Conservation (phyloP, 2,888 invertebrate species). For the Drosophila dives region DNA sequence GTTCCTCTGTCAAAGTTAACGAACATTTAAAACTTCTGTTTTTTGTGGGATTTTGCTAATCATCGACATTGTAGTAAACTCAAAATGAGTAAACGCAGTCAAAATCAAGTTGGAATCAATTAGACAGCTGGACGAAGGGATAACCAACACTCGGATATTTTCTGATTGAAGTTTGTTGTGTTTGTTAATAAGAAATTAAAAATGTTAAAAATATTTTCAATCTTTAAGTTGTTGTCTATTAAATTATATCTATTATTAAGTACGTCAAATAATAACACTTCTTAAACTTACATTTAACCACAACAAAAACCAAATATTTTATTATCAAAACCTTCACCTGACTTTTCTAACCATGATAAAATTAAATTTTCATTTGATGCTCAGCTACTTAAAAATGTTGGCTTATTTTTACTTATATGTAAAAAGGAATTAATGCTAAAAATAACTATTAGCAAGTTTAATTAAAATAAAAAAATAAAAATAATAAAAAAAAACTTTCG, state of each 20-base stretch:
- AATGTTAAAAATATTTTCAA: neutral
- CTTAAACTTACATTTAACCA: too few relatives aligned
- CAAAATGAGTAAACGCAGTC: neutral
- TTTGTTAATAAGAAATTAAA: neutral
- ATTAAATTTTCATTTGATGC: neutral
- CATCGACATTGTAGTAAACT: neutral
- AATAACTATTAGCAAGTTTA: neutral
- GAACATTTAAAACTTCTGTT: neutral
- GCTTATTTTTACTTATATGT: neutral
- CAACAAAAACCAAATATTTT: neutral
- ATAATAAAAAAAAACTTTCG: neutral
- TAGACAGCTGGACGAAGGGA: neutral
- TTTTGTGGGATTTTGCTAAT: neutral
- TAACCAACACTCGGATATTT: neutral
- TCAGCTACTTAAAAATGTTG: neutral
- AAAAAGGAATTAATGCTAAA: too few relatives aligned
- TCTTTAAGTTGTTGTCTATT: too few relatives aligned
- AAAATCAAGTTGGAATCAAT: neutral
- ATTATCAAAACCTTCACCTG: neutral
- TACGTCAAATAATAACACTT: too few relatives aligned
- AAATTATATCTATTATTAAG: too few relatives aligned
- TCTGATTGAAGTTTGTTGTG: neutral
- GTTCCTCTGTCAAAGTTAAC: neutral
- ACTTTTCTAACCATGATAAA: neutral
- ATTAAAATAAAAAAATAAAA: neutral